These are phyloP conservation scores for Acanthococcus lagerstroemiae DNA, from an alignment of 2,888 invertebrate species.

Conservation along the genomic window DNA sequence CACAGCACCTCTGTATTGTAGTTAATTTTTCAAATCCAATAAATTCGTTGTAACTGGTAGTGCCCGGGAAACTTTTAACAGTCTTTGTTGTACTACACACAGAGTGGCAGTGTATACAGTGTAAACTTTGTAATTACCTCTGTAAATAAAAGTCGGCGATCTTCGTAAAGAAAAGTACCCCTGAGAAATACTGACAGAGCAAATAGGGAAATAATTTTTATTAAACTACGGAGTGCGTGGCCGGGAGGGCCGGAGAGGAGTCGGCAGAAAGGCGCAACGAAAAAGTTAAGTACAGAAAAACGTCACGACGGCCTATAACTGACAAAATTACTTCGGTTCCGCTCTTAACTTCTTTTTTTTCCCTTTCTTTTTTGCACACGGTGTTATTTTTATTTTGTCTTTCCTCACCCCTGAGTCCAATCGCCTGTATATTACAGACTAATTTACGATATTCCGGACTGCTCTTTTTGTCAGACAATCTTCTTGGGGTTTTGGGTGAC, in stretches of 20 bases:
- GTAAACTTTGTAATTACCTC: constrained; percentile 27
- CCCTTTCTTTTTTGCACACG: neutral
- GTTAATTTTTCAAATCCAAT: neutral
- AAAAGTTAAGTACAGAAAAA: neutral
- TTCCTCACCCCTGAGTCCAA: too few relatives aligned
- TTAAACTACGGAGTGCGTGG: constrained; percentile 1
- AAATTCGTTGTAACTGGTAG: neutral
- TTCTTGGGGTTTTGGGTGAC: too few relatives aligned
- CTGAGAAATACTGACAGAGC: constrained; percentile 19
- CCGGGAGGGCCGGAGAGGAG: neutral
- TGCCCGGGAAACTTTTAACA: neutral
- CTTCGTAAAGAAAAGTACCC: constrained; percentile 26
- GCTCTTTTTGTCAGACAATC: too few relatives aligned
- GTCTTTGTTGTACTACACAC: neutral
- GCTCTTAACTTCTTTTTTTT: neutral
- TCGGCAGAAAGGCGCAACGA: neutral
- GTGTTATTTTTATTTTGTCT: neutral
- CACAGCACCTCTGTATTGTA: too few relatives aligned
- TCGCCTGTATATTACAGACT: too few relatives aligned
- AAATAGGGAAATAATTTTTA: constrained; percentile 27
- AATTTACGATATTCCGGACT: too few relatives aligned
- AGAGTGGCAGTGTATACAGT: neutral
- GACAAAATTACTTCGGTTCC: neutral
- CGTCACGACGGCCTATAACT: neutral
- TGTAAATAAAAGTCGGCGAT: constrained; percentile 24